Percentiles rank a stretch among this genome's conserved stretches.
phyloP scores from a whole-genome alignment of 2,113 vertebrate species.

The Peromyscus californicus region DNA sequence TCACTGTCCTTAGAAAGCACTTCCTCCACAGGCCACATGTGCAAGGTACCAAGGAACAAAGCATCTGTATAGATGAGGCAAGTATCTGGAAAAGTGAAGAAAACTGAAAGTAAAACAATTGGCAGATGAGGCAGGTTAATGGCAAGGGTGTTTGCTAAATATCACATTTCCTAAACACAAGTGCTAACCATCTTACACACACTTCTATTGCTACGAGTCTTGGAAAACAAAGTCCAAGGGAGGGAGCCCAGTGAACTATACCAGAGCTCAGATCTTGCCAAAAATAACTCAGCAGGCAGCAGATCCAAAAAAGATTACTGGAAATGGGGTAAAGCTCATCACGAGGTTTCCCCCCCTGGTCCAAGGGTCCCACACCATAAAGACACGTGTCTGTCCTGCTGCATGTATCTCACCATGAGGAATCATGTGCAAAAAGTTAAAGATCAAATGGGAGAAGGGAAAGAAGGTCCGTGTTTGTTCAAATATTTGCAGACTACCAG shows the following conservation, averaged over 20 bases:
- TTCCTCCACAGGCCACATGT: not conserved
- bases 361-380: not conserved
- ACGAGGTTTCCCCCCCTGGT: accelerated
- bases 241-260: not conserved
- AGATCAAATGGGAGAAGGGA: not conserved
- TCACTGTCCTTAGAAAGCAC: not conserved
- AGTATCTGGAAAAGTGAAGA: not conserved
- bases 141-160: slow-evolving; percentile 36
- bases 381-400: not conserved
- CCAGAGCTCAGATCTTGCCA: not conserved
- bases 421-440: not conserved
- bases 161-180: slow-evolving; percentile 22
- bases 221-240: not conserved
- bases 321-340: not conserved
- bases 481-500: not conserved
- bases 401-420: not conserved
- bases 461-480: not conserved
- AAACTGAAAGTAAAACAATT: not conserved
- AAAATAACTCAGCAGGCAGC: not conserved
- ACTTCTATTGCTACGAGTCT: slow-evolving; percentile 40
- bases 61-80: not conserved
- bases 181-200: not conserved
- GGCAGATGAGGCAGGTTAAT: not conserved
- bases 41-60: not conserved
- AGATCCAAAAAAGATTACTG: not conserved